Evolutionary conservation across 2,113 vertebrate species (phyloP), one percentile per base, ranked within the genome.

Genomic region (Scalopus aquaticus): DNA sequence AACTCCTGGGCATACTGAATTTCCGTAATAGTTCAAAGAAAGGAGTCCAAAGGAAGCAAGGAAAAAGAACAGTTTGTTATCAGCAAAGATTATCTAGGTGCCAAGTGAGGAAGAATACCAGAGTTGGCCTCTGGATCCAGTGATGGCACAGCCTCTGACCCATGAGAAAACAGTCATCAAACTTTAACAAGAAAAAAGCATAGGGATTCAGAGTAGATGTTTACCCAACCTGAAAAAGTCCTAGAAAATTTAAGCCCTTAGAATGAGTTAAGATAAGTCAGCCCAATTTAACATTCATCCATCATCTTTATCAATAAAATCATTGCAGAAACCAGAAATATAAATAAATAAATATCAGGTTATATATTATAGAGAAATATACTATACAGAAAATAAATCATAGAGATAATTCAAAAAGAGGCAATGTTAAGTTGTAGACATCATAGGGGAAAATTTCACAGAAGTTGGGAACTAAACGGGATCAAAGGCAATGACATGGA

Each of bases 331-430:
- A 85, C 1, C 22, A 82, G 26, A 65, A 83, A 70, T 69, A 83
- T 49, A 87, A 58, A 42, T 4, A 51, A 78, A 73, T 4, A 26
- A 20, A 72, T 22, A 65, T 44, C 19, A 67, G 54, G 16, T 8
- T 65, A 12, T 19, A 39, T 88, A 64, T 81, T 88, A 32, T 62
- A 95, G 88, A 26, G 74, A n/a, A n/a, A 12, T 19, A 39, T 88
- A 64, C 78, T 88, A 32, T 62, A 95, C 85, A 26, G 74, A 81
- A 87, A 81, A 96, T 81, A 73, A 81, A 67, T 87, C 88, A 37
- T 3, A 77, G 35, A 10, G n/a, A n/a, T n/a, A 69, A 87, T 93
- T 88, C 22, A 24, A 72, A 72, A 76, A 89, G 26, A 82, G 15
- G 19, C n/a, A 77, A 76, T 60, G 2, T 67, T 69, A 51, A 54